Conservation (phyloP, 1,140 invertebrate genomes). For the Bombus cullumanus region DNA sequence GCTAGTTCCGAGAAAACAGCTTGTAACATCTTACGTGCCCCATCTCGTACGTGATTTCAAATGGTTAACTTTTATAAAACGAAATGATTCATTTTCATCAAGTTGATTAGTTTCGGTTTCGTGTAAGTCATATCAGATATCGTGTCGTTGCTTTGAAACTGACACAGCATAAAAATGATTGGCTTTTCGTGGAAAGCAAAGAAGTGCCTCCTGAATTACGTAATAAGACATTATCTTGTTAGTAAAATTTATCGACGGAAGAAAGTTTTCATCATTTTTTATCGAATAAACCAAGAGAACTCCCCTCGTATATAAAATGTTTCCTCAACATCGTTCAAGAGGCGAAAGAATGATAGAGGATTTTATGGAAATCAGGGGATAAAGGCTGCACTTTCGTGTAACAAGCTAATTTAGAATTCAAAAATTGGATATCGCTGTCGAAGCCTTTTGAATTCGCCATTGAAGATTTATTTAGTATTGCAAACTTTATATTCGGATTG, state of each 20-base stretch:
- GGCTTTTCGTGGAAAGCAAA: too few relatives aligned
- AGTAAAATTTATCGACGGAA: too few relatives aligned
- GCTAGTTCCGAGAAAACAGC: background rate
- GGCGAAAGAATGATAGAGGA: background rate
- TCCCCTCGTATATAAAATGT: too few relatives aligned
- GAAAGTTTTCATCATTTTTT: too few relatives aligned
- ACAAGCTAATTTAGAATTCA: background rate
- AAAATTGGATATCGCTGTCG: background rate
- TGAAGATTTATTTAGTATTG: background rate
- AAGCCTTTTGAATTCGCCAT: background rate
- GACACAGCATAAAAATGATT: background rate
- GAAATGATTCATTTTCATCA: background rate
- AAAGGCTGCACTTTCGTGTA: background rate
- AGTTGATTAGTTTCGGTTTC: background rate
- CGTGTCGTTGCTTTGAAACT: background rate
- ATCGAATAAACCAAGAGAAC: too few relatives aligned
- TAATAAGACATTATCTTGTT: too few relatives aligned
- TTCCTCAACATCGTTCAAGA: too few relatives aligned
- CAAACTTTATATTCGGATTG: background rate
- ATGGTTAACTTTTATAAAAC: background rate
- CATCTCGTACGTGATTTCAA: background rate
- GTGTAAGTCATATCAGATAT: background rate
- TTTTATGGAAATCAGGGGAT: background rate
- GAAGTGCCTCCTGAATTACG: background rate
- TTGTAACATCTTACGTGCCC: background rate